These are phyloP conservation scores for Arnoldichthys spilopterus DNA, from an alignment of 2,797 vertebrate genomes.

Conservation along the genomic window DNA sequence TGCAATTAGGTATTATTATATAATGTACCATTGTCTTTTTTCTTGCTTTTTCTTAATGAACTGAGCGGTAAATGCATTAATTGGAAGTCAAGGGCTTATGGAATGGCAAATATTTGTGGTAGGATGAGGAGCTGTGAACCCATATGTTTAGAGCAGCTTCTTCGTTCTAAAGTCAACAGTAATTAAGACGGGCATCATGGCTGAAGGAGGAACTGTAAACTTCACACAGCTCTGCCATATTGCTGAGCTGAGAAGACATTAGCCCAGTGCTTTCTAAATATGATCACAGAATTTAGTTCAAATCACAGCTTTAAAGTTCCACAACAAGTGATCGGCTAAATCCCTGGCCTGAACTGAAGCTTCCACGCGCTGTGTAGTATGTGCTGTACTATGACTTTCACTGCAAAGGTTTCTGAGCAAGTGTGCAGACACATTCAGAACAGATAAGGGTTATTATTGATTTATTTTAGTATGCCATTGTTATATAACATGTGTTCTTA, in stretches of 20 bases:
- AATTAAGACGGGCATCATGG: slow-evolving; percentile 34
- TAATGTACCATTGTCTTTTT: slow-evolving; percentile 1
- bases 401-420: too few relatives aligned
- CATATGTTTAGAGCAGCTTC: slow-evolving; percentile 36
- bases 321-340: background rate
- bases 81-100: slow-evolving; percentile 37
- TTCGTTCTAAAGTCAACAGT: slow-evolving; percentile 42
- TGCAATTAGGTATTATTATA: slow-evolving; percentile 1
- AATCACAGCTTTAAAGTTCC: too few relatives aligned
- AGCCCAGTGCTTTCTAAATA: background rate
- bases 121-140: slow-evolving; percentile 22
- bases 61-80: slow-evolving; percentile 36
- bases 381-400: too few relatives aligned
- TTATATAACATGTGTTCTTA: too few relatives aligned
- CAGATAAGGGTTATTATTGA: too few relatives aligned
- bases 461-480: too few relatives aligned
- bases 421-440: too few relatives aligned
- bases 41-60: slow-evolving; percentile 21
- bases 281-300: too few relatives aligned
- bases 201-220: slow-evolving; percentile 26
- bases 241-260: slow-evolving; percentile 19
- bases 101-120: slow-evolving; percentile 53
- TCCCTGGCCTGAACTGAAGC: too few relatives aligned
- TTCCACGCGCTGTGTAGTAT: too few relatives aligned
- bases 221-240: slow-evolving; percentile 14